Evolutionary conservation across 2,888 invertebrate genomes (phyloP), one percentile per base, ranked within the genome.

Genomic region (Apamea sordens): DNA sequence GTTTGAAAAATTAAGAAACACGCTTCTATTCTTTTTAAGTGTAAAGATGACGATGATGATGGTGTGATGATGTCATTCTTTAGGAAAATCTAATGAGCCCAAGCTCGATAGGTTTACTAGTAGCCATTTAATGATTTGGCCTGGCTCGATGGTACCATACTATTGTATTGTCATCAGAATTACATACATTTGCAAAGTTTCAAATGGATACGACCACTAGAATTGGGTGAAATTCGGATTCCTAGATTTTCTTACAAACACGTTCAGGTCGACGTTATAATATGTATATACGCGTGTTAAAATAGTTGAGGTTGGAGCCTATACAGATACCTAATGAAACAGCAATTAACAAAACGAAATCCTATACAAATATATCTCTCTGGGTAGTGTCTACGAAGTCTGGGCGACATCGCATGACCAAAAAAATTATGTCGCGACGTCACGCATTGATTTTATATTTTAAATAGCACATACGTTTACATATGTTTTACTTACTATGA

Each of bases 351-450:
- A 76, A 47, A 56, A 64, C 24, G 3, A 6, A 32, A 64, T 64
- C 10, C n/a, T 67, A n/a, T n/a, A 36, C 28, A 50, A 82, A 24
- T n/a, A 73, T 59, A 73, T 18, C 24, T 24, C 18, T 63, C 36
- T 28, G 41, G 0, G 24, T 41, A 15, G 5, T 64, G 41, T 47
- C 53, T 76, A 36, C 15, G 10, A 56, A 53, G 76, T 64, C 56
- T 61, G 32, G 15, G 7, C 41, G 63, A 73, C 44, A 84, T 82
- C 56, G 84, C 84, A 59, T 79, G 84, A 69, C 63, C 56, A 77
- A 71, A 72, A 47, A 15, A 24, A 18, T 41, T 53, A 41, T 63
- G 63, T 59, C n/a, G 7, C 61, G n/a, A 36, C 41, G 63, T 69
- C 63, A 50, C 32, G 78, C 79, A 68, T 79, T 67, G 61, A 56